Percentiles rank a stretch among this genome's conserved stretches.
phyloP scores from a whole-genome alignment of 2,797 vertebrate genomes.

The Melanotaenia pygmaea region DNA sequence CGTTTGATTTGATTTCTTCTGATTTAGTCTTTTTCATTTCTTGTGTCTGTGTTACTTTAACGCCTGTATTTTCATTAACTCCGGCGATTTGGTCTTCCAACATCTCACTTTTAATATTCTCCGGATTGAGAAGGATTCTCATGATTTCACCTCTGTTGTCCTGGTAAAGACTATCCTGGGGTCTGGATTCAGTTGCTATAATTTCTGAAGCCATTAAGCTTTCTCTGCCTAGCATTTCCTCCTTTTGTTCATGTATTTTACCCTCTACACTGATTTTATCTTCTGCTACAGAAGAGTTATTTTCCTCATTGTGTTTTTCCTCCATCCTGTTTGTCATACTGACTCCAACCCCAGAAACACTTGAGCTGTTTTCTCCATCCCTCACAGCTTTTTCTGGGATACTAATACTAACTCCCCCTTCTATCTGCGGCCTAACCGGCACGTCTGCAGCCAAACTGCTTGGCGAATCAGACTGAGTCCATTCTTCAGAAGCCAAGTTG shows the following conservation, averaged over 20 bases:
- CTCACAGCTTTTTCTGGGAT: slow-evolving; percentile 26
- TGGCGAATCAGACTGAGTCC: slow-evolving; percentile 19
- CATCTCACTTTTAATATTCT: not conserved
- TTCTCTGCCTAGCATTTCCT: slow-evolving; percentile 29
- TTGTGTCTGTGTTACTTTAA: slow-evolving; percentile 2
- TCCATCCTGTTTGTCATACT: not conserved
- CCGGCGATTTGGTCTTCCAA: slow-evolving; percentile 6
- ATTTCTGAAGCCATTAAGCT: slow-evolving; percentile 20
- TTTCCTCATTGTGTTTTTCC: slow-evolving; percentile 18
- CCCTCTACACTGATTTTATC: slow-evolving; percentile 1
- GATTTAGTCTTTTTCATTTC: slow-evolving; percentile 9
- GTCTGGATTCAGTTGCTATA: slow-evolving; percentile 23
- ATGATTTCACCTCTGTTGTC: slow-evolving; percentile 9
- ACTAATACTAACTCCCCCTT: slow-evolving; percentile 7
- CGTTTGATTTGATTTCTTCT: slow-evolving; percentile 7
- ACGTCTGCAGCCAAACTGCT: slow-evolving; percentile 25
- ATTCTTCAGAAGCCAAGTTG: slow-evolving; percentile 25
- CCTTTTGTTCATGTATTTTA: slow-evolving; percentile 31
- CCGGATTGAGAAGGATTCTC: slow-evolving; percentile 12
- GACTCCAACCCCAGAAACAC: slow-evolving; percentile 16
- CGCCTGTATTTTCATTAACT: slow-evolving; percentile 12
- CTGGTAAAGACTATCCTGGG: not conserved
- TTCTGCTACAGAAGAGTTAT: slow-evolving; percentile 9
- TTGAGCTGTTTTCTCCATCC: slow-evolving; percentile 23
- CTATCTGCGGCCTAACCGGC: slow-evolving; percentile 16